Base-by-base conservation (phyloP, 53 echinoderm and acorn worm species). In the Actinopyga echinites region DNA sequence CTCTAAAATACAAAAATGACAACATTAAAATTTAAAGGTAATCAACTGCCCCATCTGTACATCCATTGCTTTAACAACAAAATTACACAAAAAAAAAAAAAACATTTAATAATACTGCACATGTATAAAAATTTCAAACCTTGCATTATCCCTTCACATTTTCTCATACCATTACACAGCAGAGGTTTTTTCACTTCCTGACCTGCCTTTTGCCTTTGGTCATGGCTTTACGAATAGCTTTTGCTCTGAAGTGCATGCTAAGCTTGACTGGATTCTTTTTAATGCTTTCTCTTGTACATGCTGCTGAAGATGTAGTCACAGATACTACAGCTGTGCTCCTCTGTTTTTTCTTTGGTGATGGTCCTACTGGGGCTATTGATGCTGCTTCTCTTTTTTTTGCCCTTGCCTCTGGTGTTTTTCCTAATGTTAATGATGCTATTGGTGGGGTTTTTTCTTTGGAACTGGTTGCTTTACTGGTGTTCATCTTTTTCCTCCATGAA, bases 401-500 rank as follows among this genome's bases (percentile, higher is more conserved):
- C 15, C 22, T 58, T 23, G 22, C 26, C 59, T 17, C 26, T 17
- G 15, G 4, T 2, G 22, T 26, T 23, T 23, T n/a, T 58, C 22
- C 22, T 58, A 26, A 9, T 58, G 59, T 58, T n/a, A 17, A n/a
- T 58, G 59, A 57, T 57, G 58, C 58, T 57, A 57, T 9, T 57
- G 58, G 8, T 57, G 58, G 58, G 8, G 3, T 57, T 57, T 57
- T 57, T 57, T 9, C 58, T 57, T 57, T 57, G 58, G 58, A 57
- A 57, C 8, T 57, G 58, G 24, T 57, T 57, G 58, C 58, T 57
- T 57, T 57, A 24, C 58, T 57, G 58, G 58, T 75, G 11, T 75
- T 75, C 30, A 38, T 21, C 54, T 75, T 49, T 75, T 34, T 79
- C 12, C 79, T 79, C 79, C 79, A 79, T 57, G 79, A 79, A 17